Base-by-base conservation (phyloP, 23 tunicate species). In the Trididemnum clinides region DNA sequence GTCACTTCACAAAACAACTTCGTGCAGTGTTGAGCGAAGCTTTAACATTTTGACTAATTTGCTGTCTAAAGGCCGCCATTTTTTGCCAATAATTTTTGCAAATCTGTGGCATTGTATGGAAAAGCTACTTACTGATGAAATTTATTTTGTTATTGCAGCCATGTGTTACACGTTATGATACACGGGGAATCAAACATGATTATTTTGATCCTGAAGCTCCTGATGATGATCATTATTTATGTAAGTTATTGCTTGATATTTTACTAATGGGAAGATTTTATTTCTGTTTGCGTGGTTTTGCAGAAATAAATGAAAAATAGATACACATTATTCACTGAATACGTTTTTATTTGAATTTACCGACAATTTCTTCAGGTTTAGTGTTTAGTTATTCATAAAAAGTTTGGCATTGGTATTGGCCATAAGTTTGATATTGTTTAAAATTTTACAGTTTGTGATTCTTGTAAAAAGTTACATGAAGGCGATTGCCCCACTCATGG, bases 371-470 rank as follows among this genome's bases (percentile, higher is more conserved):
- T n/a, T n/a, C n/a, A n/a, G n/a, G n/a, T n/a, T n/a, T n/a, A n/a
- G n/a, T n/a, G n/a, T n/a, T n/a, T n/a, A n/a, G n/a, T n/a, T n/a
- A n/a, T n/a, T n/a, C n/a, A n/a, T n/a, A n/a, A n/a, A n/a, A n/a
- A n/a, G n/a, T n/a, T n/a, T n/a, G n/a, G n/a, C n/a, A n/a, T n/a
- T n/a, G n/a, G n/a, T n/a, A n/a, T n/a, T n/a, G n/a, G n/a, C n/a
- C n/a, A n/a, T n/a, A n/a, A n/a, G n/a, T n/a, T n/a, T n/a, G n/a
- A n/a, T n/a, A n/a, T n/a, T n/a, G n/a, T n/a, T n/a, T n/a, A n/a
- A n/a, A n/a, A n/a, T n/a, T n/a, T n/a, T n/a, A n/a, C 3, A 91
- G 96, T 51, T 81, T 91, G 96, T 59, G 96, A 91, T 33, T 72
- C 64, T 18, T 91, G 96, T 33, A 50, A 82, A 3, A 82, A 86